Evolutionary conservation across 2,888 invertebrate genomes (phyloP).

Genomic region (Harpalus rubripes): DNA sequence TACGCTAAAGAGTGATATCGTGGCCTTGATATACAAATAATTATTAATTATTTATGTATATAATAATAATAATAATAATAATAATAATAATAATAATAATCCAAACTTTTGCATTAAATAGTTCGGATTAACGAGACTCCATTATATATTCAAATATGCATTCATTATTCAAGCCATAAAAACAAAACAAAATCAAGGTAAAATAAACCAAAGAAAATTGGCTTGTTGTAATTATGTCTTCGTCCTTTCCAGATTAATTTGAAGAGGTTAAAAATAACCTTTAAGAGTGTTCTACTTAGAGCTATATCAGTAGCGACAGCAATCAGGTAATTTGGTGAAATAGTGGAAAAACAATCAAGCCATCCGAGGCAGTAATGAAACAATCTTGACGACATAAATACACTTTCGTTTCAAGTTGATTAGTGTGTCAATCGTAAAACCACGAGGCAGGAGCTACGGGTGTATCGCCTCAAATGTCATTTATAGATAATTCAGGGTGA

Average conservation of each 20-base stretch:
- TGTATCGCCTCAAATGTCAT: slow-evolving; percentile 58
- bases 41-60: too few species aligned
- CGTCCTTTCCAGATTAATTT: background rate
- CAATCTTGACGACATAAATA: slow-evolving; percentile 39
- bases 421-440: slow-evolving; percentile 48
- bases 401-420: slow-evolving; percentile 47
- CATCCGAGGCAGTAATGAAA: slow-evolving; percentile 31
- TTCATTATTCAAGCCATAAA: too few species aligned
- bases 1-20: too few species aligned
- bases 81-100: too few species aligned
- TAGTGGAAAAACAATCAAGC: slow-evolving; percentile 37
- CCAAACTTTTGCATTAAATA: too few species aligned
- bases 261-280: slow-evolving; percentile 19
- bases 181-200: too few species aligned
- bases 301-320: slow-evolving; percentile 17
- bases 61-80: too few species aligned
- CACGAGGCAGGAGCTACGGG: background rate
- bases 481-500: slow-evolving; percentile 57
- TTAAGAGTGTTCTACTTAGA: slow-evolving; percentile 3
- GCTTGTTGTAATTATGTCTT: too few species aligned
- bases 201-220: too few species aligned
- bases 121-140: too few species aligned
- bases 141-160: too few species aligned
- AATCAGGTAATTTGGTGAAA: slow-evolving; percentile 47
- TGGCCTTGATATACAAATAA: too few species aligned